Evolutionary conservation across 2,888 invertebrate species (phyloP).

Genomic region (Caenorhabditis angaria): DNA sequence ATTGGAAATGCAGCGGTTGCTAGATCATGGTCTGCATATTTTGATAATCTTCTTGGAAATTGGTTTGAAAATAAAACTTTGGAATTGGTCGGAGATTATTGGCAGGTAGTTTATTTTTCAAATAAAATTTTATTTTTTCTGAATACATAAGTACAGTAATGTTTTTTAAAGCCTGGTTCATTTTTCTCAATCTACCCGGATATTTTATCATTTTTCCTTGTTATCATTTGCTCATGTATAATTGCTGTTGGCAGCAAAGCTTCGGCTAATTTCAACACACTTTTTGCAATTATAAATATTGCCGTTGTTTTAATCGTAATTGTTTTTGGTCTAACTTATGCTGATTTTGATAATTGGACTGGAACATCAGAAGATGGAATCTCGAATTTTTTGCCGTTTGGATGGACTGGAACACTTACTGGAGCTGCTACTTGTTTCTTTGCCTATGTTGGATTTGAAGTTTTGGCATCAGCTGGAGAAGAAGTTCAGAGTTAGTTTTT

Average conservation of each 20-base stretch:
- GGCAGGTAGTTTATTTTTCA: slow-evolving; percentile 13
- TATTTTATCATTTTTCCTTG: slow-evolving; percentile 69
- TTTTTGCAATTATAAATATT: slow-evolving; percentile 68
- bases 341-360: slow-evolving; percentile 24
- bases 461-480: slow-evolving; percentile 50
- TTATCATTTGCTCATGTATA: slow-evolving; percentile 69
- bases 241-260: slow-evolving; percentile 73
- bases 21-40: slow-evolving; percentile 74
- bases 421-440: slow-evolving; percentile 53
- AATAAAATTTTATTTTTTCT: background rate
- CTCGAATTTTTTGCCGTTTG: slow-evolving; percentile 43
- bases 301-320: slow-evolving; percentile 25
- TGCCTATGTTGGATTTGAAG: slow-evolving; percentile 49
- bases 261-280: slow-evolving; percentile 72
- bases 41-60: slow-evolving; percentile 71
- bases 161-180: slow-evolving; percentile 24
- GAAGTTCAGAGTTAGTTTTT: slow-evolving; percentile 37
- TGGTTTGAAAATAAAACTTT: slow-evolving; percentile 71
- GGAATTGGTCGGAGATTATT: slow-evolving; percentile 50
- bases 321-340: slow-evolving; percentile 20
- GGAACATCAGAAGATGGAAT: background rate
- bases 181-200: slow-evolving; percentile 72
- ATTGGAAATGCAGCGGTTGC: slow-evolving; percentile 77
- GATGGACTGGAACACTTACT: slow-evolving; percentile 35
- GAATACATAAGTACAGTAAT: background rate